Evolutionary conservation across 2,888 invertebrate species (phyloP).

Genomic region (Drosophila limbata): DNA sequence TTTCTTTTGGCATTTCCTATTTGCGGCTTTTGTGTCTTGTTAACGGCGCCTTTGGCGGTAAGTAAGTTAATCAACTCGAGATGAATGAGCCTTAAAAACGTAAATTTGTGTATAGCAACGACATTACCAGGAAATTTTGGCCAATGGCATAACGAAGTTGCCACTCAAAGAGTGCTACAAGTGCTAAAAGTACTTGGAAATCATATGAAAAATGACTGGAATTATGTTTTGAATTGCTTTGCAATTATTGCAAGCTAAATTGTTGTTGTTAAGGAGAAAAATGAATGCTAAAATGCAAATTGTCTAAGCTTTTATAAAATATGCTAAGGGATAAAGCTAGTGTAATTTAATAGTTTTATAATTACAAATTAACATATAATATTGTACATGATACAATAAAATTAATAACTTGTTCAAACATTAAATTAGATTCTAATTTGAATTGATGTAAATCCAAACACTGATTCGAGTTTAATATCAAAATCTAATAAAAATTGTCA

Average conservation of each 20-base stretch:
- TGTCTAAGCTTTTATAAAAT: too few relatives aligned
- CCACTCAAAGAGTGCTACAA: neutral
- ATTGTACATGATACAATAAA: too few relatives aligned
- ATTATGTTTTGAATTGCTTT: neutral
- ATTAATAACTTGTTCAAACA: too few relatives aligned
- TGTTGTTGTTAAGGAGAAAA: neutral
- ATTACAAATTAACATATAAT: too few relatives aligned
- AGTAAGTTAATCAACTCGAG: slow-evolving; percentile 38
- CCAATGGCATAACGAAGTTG: neutral
- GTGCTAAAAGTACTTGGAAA: neutral
- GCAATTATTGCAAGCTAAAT: neutral
- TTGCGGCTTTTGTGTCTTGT: slow-evolving; percentile 11
- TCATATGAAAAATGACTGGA: slow-evolving; percentile 4
- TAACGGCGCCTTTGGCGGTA: slow-evolving; percentile 32
- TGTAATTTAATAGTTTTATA: too few relatives aligned
- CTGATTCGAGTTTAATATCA: too few relatives aligned
- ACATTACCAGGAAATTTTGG: slow-evolving; percentile 5
- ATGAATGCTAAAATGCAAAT: too few relatives aligned
- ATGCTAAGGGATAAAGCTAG: too few relatives aligned
- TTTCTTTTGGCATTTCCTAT: slow-evolving; percentile 4
- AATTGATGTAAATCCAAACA: too few relatives aligned
- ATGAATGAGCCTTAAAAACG: slow-evolving; percentile 28
- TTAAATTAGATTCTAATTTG: too few relatives aligned
- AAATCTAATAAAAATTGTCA: too few relatives aligned
- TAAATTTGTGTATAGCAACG: slow-evolving; percentile 9